phyloP scores from a whole-genome alignment of 2,113 vertebrate species.

The Microcebus ravelobensis region DNA sequence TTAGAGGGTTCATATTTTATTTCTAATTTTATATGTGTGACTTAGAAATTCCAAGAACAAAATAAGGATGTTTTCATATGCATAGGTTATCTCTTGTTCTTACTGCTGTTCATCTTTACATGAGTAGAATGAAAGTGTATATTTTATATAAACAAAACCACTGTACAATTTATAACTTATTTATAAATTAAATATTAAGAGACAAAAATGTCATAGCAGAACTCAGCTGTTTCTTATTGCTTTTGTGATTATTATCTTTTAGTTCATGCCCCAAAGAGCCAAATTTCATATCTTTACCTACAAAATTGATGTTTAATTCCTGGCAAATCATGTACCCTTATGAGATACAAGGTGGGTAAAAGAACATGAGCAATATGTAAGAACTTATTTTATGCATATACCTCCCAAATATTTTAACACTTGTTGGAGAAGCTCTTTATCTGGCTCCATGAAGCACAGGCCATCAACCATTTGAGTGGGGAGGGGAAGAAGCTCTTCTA shows the following conservation, averaged over 20 bases:
- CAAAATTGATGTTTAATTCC: conserved; percentile 47
- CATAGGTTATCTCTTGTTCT: conserved; percentile 30
- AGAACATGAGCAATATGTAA: neutral
- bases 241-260: conserved; percentile 52
- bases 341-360: neutral
- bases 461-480: neutral
- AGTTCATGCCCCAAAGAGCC: neutral
- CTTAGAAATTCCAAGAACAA: conserved; percentile 54
- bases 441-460: neutral
- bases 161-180: conserved; percentile 66
- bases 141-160: conserved; percentile 60
- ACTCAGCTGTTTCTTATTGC: conserved; percentile 44
- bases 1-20: conserved; percentile 26
- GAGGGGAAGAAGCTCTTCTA: neutral
- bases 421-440: neutral
- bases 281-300: conserved; percentile 44
- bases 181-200: conserved; percentile 68
- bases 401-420: neutral
- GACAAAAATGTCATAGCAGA: conserved; percentile 55
- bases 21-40: conserved; percentile 44
- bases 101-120: conserved; percentile 50
- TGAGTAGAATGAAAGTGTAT: conserved; percentile 28
- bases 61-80: conserved; percentile 45
- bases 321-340: conserved; percentile 27
- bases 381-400: neutral